Base-by-base conservation (phyloP, 2,797 vertebrate genomes). In the Hydrocynus forskahlii region DNA sequence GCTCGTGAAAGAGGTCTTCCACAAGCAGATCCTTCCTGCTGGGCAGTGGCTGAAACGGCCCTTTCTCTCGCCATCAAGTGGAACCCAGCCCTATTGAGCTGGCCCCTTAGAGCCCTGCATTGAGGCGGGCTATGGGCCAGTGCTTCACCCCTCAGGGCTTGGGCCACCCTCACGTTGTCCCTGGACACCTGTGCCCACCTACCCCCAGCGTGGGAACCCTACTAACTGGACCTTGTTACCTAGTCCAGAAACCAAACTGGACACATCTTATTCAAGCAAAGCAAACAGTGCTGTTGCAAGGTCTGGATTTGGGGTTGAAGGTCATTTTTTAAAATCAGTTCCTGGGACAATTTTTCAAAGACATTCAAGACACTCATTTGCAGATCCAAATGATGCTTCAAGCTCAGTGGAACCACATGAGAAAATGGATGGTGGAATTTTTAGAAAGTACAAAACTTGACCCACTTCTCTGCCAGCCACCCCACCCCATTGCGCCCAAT, bases 11-110 rank as follows among this genome's bases (percentile, higher is more conserved):
- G 95, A 96, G 95, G 94, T 96, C 96, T 96, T 96, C 96, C 97
- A 96, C 95, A 95, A 94, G 92, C 95, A 95, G 95, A 95, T 96
- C 95, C 94, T 95, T 97, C 97, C 97, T 95, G 96, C 97, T 97
- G 97, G 94, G 96, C 95, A 93, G 93, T 78, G 85, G 95, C 94
- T 95, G 95, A 98, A 97, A 96, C 89, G 94, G 91, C 93, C 95
- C 95, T 96, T 97, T 98, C 96, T 97, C 94, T 96, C 94, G 95
- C 95, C 94, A 96, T 97, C 97, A 97, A 97, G 97, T 97, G 97
- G 96, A 97, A 95, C 95, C 95, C 95, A 88, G 94, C 95, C 93
- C 95, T 64, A 95, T 96, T 96, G 94, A 97, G 95, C 92, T 93
- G 95, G 96, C 96, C 81, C 95, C 94, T 95, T 95, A 95, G 95